These are phyloP conservation scores for Crotophaga sulcirostris DNA, from an alignment of 2,113 vertebrate species.

Conservation along the genomic window DNA sequence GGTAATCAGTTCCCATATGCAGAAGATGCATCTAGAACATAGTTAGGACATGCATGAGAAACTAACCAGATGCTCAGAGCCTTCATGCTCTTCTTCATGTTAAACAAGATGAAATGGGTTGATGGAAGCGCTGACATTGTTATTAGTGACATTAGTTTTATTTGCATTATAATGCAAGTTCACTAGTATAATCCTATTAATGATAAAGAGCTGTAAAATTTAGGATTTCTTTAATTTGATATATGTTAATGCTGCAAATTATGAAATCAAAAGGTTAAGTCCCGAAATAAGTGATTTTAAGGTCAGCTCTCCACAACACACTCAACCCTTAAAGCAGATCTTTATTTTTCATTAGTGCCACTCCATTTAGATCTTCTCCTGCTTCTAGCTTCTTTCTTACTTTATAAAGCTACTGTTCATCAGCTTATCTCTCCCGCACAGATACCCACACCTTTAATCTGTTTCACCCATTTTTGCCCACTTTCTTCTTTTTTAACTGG, in stretches of 20 bases:
- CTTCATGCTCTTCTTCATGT: not conserved
- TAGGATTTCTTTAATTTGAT: not conserved
- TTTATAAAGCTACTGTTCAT: not conserved
- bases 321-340: not conserved
- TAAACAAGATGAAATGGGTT: not conserved
- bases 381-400: not conserved
- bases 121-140: not conserved
- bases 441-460: not conserved
- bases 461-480: not conserved
- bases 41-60: not conserved
- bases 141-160: not conserved
- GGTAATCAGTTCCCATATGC: not conserved
- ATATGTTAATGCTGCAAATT: not conserved
- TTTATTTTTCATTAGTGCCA: not conserved
- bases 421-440: not conserved
- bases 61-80: not conserved
- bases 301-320: not conserved
- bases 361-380: not conserved
- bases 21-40: not conserved
- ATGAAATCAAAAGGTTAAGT: not conserved
- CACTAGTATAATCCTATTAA: not conserved
- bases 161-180: not conserved
- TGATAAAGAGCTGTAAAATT: not conserved
- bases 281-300: not conserved
- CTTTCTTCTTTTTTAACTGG: not conserved